Evolutionary conservation across 1,140 invertebrate species (phyloP).

Genomic region (Drosophila simulans): DNA sequence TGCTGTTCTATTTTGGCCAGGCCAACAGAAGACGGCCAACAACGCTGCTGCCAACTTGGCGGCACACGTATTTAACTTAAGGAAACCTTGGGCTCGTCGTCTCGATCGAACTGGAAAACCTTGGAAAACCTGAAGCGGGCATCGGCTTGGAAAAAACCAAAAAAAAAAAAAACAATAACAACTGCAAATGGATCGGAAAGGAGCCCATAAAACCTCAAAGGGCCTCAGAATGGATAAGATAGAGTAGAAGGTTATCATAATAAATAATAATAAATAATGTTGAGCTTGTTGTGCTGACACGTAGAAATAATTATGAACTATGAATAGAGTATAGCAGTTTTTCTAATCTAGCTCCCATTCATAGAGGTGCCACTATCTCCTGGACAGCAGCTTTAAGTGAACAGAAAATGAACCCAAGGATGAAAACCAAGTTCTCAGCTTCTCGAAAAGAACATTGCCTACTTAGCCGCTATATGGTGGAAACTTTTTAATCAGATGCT

Average conservation of each 20-base stretch:
- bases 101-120: conserved; percentile 75
- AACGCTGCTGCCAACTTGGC: conserved; percentile 43
- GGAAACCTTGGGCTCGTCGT: conserved; percentile 69
- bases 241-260: background rate
- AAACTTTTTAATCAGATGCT: too few species aligned
- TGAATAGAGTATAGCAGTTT: background rate
- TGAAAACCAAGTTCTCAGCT: too few species aligned
- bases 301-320: background rate
- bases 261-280: background rate
- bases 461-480: too few species aligned
- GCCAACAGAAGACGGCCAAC: conserved; percentile 70
- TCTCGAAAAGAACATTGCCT: too few species aligned
- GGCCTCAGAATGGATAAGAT: background rate
- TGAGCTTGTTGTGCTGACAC: too few species aligned
- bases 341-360: background rate
- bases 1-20: conserved; percentile 82
- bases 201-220: conserved; percentile 16
- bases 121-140: conserved; percentile 75
- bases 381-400: too few species aligned
- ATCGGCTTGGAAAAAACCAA: conserved; percentile 17
- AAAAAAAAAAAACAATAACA: conserved; percentile 1
- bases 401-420: too few species aligned
- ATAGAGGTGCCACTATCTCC: background rate
- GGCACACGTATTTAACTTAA: conserved; percentile 44
- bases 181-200: conserved; percentile 9